A percentile compares a stretch with the other conserved stretches of the same genome.
phyloP scores from a whole-genome alignment of 2,797 vertebrate species.

The Danionella dracula region DNA sequence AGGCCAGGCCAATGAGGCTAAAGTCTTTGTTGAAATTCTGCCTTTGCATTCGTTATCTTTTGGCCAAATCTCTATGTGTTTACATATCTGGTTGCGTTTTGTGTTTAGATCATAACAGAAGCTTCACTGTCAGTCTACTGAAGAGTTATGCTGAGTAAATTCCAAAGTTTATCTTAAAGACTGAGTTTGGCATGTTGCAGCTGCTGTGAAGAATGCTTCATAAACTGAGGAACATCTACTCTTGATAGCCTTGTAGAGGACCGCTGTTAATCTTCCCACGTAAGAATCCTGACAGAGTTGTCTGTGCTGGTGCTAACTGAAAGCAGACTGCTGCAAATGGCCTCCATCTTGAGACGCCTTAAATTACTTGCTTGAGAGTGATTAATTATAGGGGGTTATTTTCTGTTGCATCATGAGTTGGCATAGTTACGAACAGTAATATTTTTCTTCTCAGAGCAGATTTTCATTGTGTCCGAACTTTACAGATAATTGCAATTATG shows the following conservation, averaged over 20 bases:
- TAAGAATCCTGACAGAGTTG: constrained; percentile 48
- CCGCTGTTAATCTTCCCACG: constrained; percentile 60
- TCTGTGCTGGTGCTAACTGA: constrained; percentile 49
- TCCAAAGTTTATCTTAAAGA: constrained; percentile 54
- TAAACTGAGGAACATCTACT: constrained; percentile 54
- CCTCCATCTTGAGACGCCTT: constrained; percentile 27
- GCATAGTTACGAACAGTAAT: constrained; percentile 28
- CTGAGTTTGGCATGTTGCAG: constrained; percentile 50
- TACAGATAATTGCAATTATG: not conserved
- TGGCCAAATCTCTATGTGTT: constrained; percentile 2
- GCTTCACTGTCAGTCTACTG: constrained; percentile 26
- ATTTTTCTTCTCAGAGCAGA: not conserved
- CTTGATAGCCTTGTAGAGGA: constrained; percentile 52
- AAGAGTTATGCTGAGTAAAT: constrained; percentile 35
- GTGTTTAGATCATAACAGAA: constrained; percentile 16
- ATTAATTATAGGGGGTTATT: constrained; percentile 18
- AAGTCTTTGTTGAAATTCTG: not conserved
- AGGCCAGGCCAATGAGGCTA: not conserved
- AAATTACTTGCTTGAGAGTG: constrained; percentile 22
- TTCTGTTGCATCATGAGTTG: constrained; percentile 6
- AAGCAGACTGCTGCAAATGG: constrained; percentile 53
- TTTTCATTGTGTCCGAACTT: too few species aligned
- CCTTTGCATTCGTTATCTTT: not conserved
- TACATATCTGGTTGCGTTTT: constrained; percentile 6
- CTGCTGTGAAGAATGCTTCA: constrained; percentile 50